Conservation (phyloP, 2,797 vertebrate species). For the Oreochromis grahami region DNA sequence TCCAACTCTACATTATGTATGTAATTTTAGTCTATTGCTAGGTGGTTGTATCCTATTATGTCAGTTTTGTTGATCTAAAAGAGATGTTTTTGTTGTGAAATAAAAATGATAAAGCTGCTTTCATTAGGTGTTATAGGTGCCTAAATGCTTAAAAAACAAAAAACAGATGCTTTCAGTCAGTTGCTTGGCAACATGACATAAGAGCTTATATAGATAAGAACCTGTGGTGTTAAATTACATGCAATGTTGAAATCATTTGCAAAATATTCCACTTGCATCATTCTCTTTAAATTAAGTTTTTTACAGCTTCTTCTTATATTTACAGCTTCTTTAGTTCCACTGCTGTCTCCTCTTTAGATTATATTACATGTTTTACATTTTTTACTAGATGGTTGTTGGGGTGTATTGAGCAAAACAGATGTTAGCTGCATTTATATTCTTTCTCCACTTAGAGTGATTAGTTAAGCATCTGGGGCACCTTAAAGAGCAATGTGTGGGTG, state of each 20-base stretch:
- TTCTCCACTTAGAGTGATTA: not conserved
- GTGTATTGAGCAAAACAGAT: slow-evolving; percentile 20
- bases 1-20: not conserved
- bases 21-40: not conserved
- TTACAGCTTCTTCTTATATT: not conserved
- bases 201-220: not conserved
- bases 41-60: not conserved
- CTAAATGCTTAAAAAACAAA: not conserved
- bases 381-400: not conserved
- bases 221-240: not conserved
- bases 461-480: slow-evolving; percentile 16
- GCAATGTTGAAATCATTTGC: not conserved
- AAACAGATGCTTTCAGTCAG: not conserved
- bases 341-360: not conserved
- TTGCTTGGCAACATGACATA: not conserved
- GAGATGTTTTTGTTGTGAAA: not conserved
- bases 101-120: not conserved
- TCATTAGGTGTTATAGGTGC: not conserved
- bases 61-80: not conserved
- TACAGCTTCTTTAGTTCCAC: not conserved
- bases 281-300: not conserved
- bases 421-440: slow-evolving; percentile 1
- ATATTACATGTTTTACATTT: not conserved
- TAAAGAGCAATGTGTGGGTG: slow-evolving; percentile 5
- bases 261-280: not conserved